Conservation (phyloP, 2,113 vertebrate genomes). For the Clinocottus analis region DNA sequence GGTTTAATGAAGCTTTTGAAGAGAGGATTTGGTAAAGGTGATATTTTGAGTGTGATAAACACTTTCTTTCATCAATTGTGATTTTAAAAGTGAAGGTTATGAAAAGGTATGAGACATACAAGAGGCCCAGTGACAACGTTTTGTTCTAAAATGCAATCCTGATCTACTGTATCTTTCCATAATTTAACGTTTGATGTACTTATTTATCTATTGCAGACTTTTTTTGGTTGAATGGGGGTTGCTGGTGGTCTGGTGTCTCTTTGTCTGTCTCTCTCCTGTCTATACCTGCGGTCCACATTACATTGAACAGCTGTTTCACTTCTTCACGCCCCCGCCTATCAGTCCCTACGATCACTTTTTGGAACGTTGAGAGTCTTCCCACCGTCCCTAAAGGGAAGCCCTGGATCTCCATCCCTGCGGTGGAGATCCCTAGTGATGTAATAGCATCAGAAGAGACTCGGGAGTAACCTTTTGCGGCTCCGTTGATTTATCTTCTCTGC, state of each 20-base stretch:
- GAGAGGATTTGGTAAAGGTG: constrained; percentile 27
- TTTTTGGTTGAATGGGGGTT: neutral
- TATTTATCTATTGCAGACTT: neutral
- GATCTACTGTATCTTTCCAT: neutral
- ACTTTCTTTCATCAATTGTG: constrained; percentile 41
- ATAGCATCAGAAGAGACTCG: constrained; percentile 31
- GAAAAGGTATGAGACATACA: neutral
- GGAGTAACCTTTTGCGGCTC: constrained; percentile 38
- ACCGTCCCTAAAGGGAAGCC: neutral
- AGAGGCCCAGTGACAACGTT: neutral
- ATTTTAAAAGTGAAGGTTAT: constrained; percentile 44
- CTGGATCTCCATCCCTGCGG: neutral
- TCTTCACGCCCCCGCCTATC: constrained; percentile 10
- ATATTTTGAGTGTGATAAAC: constrained; percentile 35
- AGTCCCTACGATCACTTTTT: neutral
- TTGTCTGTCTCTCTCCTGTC: neutral
- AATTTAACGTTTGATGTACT: neutral
- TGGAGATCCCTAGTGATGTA: constrained; percentile 32
- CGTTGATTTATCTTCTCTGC: constrained; percentile 29
- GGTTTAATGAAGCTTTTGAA: constrained; percentile 42
- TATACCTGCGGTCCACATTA: neutral
- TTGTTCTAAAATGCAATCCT: neutral
- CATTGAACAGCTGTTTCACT: constrained; percentile 6
- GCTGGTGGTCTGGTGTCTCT: neutral
- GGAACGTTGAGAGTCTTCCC: neutral